A percentile compares a stretch with the other conserved stretches of the same genome.
phyloP scores from a whole-genome alignment of 1,140 invertebrate species.

The Adelges cooleyi region DNA sequence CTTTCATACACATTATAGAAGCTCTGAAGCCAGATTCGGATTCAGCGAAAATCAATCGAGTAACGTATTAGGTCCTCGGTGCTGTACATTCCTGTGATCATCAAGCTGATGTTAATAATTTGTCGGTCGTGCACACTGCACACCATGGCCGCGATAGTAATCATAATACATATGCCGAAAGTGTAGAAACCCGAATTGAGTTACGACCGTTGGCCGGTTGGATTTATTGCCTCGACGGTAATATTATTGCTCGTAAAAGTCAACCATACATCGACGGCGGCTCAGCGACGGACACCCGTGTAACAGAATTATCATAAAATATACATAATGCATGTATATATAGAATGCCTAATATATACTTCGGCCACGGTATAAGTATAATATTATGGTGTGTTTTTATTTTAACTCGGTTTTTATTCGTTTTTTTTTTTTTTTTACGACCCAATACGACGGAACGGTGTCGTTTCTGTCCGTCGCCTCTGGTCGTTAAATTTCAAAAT shows the following conservation, averaged over 20 bases:
- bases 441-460: not conserved
- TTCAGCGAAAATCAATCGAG: too few relatives aligned
- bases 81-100: not conserved
- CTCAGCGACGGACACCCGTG: slow-evolving; percentile 3
- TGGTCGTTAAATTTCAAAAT: slow-evolving; percentile 23
- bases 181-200: slow-evolving; percentile 17
- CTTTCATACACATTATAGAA: too few relatives aligned
- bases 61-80: too few relatives aligned
- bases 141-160: not conserved
- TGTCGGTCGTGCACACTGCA: not conserved
- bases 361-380: too few relatives aligned
- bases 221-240: not conserved
- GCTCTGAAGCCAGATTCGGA: too few relatives aligned
- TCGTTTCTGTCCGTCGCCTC: slow-evolving; percentile 10
- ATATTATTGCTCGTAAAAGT: slow-evolving; percentile 25
- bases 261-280: not conserved
- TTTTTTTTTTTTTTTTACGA: slow-evolving; percentile 21
- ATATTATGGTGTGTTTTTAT: too few relatives aligned
- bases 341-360: too few relatives aligned
- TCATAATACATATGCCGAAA: not conserved
- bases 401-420: not conserved
- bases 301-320: slow-evolving; percentile 24
- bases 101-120: not conserved
- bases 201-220: not conserved
- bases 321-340: slow-evolving; percentile 10